These are phyloP conservation scores for Bellardia pandia DNA, from an alignment of 2,888 invertebrate genomes.

Conservation along the genomic window DNA sequence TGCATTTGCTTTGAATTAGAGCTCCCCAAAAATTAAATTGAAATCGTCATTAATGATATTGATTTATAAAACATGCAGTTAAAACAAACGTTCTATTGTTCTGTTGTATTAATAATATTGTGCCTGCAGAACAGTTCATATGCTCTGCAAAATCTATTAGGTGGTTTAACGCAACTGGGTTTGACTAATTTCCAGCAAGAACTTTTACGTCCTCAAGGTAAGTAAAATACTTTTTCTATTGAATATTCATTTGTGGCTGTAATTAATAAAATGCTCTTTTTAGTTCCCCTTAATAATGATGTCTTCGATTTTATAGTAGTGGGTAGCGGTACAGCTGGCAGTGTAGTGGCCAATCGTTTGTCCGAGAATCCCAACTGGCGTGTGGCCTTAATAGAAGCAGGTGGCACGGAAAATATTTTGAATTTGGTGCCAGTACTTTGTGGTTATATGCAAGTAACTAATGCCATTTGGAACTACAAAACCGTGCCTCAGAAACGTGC, in stretches of 20 bases:
- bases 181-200: conserved; percentile 51
- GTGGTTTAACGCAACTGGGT: conserved; percentile 61
- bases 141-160: conserved; percentile 1
- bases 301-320: conserved; percentile 92
- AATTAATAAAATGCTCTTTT: conserved; percentile 83
- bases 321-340: conserved; percentile 92
- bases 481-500: conserved; percentile 87
- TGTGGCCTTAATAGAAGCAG: conserved; percentile 84
- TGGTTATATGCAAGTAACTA: conserved; percentile 76
- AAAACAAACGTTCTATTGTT: background rate
- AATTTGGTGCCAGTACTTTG: conserved; percentile 76
- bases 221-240: background rate
- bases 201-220: conserved; percentile 56
- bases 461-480: conserved; percentile 88
- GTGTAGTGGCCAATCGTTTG: conserved; percentile 78
- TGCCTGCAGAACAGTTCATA: background rate
- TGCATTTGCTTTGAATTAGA: background rate
- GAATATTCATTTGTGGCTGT: background rate
- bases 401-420: conserved; percentile 80
- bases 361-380: conserved; percentile 81
- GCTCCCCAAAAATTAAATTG: background rate
- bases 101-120: background rate
- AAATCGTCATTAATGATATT: background rate
- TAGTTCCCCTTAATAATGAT: conserved; percentile 87
- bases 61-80: background rate